Conservation (phyloP, 2,888 invertebrate species). For the Encarsia formosa region DNA sequence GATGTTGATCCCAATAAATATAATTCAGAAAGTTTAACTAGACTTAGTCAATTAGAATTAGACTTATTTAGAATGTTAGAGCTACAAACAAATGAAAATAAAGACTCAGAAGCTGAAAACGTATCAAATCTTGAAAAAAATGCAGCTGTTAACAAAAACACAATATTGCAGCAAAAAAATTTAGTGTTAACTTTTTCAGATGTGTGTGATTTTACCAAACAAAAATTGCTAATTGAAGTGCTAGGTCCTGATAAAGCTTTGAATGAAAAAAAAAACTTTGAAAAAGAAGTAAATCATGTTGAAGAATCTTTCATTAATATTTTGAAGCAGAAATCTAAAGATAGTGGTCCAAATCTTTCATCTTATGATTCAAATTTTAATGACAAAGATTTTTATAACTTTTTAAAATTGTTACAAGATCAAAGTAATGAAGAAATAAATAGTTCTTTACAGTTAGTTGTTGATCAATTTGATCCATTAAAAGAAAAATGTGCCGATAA, state of each 20-base stretch:
- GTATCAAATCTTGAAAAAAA: constrained; percentile 39
- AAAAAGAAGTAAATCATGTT: constrained; percentile 46
- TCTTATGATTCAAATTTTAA: constrained; percentile 46
- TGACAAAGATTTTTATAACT: constrained; percentile 47
- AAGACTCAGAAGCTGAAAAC: constrained; percentile 35
- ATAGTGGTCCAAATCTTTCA: constrained; percentile 40
- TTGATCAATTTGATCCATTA: constrained; percentile 24
- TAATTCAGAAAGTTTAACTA: constrained; percentile 25
- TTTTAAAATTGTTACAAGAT: constrained; percentile 42
- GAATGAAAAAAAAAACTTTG: constrained; percentile 41
- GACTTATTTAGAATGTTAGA: constrained; percentile 47
- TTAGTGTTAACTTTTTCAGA: constrained; percentile 47
- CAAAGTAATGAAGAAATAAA: constrained; percentile 34
- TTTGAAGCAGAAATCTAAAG: constrained; percentile 39
- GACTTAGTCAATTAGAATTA: constrained; percentile 40
- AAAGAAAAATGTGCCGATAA: constrained; percentile 25
- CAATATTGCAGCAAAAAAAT: constrained; percentile 40
- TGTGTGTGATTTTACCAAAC: constrained; percentile 46
- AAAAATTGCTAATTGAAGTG: constrained; percentile 42
- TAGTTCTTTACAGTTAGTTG: constrained; percentile 3
- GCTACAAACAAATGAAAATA: constrained; percentile 38
- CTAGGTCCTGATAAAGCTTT: constrained; percentile 33
- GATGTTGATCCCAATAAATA: constrained; percentile 35
- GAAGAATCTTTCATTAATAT: constrained; percentile 48
- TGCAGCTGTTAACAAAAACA: constrained; percentile 33